Evolutionary conservation across 35 echinoderm and acorn worm species (phyloP), one percentile per base, ranked within the genome.

Genomic region (Lytechinus pictus): DNA sequence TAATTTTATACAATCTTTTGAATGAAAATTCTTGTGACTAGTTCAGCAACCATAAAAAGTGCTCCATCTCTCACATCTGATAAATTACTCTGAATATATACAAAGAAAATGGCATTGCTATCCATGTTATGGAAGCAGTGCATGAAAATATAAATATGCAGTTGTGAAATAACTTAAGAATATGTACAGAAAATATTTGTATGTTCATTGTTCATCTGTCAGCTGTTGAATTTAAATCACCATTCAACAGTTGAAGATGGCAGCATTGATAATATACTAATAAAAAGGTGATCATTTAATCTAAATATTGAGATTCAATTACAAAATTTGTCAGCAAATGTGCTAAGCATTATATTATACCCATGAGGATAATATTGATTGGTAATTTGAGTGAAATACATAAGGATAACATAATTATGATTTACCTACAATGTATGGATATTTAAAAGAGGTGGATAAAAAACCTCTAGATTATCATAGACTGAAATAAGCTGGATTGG

Each of bases 21-120:
- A 58, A 58, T 58, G 9, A 7, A 58, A 11, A 58, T 58, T 58
- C 13, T 58, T 58, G 55, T 58, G 9, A 58, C 9, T 79, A 7
- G 66, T 79, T 79, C 33, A 5, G 66, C 66, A 79, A 79, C 66
- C 19, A 79, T 58, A 24, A 5, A 24, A 16, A 79, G 16, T 79
- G 66, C 3, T 24, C 19, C 8, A 24, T 24, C 14, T 7, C 66
- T 79, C 66, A 19, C 4, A 24, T 79, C 66, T 79, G 66, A 79
- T 79, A 79, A 79, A 79, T 79, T 79, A 79, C 66, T 79, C 66
- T 79, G n/a, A n/a, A 24, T 79, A 79, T 79, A 24, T 79, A 79
- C 66, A 79, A 79, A 79, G 66, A 24, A 79, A 24, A 79, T 79
- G n/a, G 66, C 19, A 24, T 79, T 79, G 66, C 66, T 79, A 79